Evolutionary conservation across 2,888 invertebrate genomes (phyloP), one percentile per base, ranked within the genome.

Genomic region (Smittia sp.): DNA sequence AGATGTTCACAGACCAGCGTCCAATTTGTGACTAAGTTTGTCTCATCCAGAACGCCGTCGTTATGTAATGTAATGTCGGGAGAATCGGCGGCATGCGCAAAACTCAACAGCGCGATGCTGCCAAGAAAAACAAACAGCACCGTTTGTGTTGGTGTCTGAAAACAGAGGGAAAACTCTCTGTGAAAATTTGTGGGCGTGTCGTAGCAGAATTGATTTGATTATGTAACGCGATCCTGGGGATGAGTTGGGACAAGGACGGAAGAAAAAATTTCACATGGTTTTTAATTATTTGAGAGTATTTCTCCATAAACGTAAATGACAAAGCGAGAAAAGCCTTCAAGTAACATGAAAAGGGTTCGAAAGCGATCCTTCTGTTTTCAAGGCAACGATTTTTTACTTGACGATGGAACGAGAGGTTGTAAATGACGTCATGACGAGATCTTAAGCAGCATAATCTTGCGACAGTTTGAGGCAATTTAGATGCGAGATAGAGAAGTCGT

Each of bases 1-100:
- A 83, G 82, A 80, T 83, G 80, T 80, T 80, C 78, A 78, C 82
- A 82, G 79, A 81, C 80, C 80, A 80, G 80, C 80, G 80, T 81
- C 81, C 81, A 83, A 79, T 82, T 80, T 79, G 80, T 80, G 78
- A 83, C 82, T 83, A 80, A 80, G 77, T 80, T 81, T 76, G 22
- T 41, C 13, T 46, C 41, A 65, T 15, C 9, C 6, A 20, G n/a
- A 11, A 27, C 18, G 9, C 24, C 46, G 15, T 46, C 24, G 65
- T 73, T 73, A 73, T 73, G 73, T 65, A 73, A 65, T 52, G 25
- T 15, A 32, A 65, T 65, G 27, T 58, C 62, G 0, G 65, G 11
- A 38, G 63, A 62, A n/a, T 24, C 20, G 1, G 38, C 73, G 65
- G 63, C 73, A 63, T 73, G 73, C 73, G 73, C 73, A 73, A 18